Evolutionary conservation across 2,113 vertebrate genomes (phyloP), one percentile per base, ranked within the genome.

Genomic region (Sceloporus tristichus): DNA sequence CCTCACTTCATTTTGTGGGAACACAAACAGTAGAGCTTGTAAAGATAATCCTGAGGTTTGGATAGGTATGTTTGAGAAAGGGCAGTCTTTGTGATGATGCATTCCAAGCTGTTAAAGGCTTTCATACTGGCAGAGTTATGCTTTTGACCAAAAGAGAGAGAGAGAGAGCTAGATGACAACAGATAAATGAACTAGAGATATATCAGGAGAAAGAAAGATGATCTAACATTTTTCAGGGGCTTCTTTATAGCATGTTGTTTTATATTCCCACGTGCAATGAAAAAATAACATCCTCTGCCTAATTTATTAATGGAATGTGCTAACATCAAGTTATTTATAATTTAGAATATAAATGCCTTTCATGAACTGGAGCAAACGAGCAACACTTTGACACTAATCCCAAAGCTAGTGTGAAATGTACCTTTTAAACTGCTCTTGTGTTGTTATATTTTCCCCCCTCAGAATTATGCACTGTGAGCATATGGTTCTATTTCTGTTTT

Each of bases 401-500:
- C 92, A 95, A 89, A 93, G 88, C 93, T 90, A 90, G 96, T 97
- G 96, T 95, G 96, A 97, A 96, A 94, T 96, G 96, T 94, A 87
- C 95, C 95, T 96, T 94, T 91, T 91, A 97, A 95, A 95, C 93
- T 94, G 92, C 92, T 96, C 88, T 93, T 95, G 92, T 48, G 48
- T 48, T 48, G 48, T 48, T 48, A 7, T 48, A 6, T 77, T 94
- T 95, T 92, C 91, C 94, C 93, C 56, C 9, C 9, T 62, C 96
- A 90, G 96, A 96, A 97, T 96, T 96, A 97, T 96, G 95, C 94
- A 96, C 91, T 92, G 95, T 94, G 96, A 97, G 94, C 94, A 91
- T 94, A 92, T 91, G 93, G 90, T 91, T 93, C 91, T 92, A 95
- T 90, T 96, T 65, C 91, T 94, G 91, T 88, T 90, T 94, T 90